A percentile compares a stretch with the other conserved stretches of the same genome.
Evolutionary conservation across 2,113 vertebrate genomes (phyloP).

Genomic region (Urocitellus parryii): DNA sequence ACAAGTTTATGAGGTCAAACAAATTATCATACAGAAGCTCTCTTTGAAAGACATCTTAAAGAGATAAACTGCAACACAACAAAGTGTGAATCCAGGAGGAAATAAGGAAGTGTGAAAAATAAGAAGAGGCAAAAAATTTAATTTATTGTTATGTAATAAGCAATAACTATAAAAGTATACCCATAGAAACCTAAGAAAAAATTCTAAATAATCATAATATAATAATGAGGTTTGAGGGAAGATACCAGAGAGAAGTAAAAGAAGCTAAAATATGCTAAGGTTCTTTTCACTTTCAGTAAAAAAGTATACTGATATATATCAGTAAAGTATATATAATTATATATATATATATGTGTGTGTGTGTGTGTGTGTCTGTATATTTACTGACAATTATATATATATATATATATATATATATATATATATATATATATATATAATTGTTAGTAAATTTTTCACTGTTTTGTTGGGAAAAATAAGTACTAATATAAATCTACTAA

Average conservation of each 20-base stretch:
- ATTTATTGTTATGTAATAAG: neutral
- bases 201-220: neutral
- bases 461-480: neutral
- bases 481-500: neutral
- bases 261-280: neutral
- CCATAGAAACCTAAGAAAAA: neutral
- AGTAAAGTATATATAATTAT: too few species aligned
- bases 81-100: neutral
- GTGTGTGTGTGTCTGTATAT: too few species aligned
- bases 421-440: too few species aligned
- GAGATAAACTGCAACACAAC: neutral
- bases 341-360: too few species aligned
- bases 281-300: too few species aligned
- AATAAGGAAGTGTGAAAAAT: neutral
- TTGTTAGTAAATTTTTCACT: neutral
- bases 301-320: too few species aligned
- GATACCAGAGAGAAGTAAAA: neutral
- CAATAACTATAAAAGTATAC: neutral
- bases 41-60: neutral
- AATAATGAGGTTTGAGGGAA: neutral
- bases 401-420: too few species aligned
- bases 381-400: too few species aligned
- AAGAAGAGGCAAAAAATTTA: neutral
- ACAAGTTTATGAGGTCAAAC: neutral
- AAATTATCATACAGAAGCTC: neutral